phyloP scores from a whole-genome alignment of 2,113 vertebrate genomes.

The Zosterops hypoxanthus region DNA sequence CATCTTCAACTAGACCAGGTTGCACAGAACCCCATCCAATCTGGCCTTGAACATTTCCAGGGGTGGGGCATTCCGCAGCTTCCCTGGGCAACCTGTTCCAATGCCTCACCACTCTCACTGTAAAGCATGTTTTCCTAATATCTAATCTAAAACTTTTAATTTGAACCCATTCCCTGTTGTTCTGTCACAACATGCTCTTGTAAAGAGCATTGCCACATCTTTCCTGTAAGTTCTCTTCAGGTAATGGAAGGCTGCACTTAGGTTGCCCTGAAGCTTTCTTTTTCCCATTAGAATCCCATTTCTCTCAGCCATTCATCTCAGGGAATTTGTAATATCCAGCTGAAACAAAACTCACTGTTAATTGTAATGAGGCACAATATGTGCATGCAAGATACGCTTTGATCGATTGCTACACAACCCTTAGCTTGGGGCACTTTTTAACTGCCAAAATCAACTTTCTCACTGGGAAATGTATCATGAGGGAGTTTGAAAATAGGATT shows the following conservation, averaged over 20 bases:
- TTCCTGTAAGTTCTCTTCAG: not conserved
- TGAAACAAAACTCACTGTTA: not conserved
- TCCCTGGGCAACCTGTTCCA: not conserved
- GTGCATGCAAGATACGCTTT: accelerated
- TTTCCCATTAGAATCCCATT: not conserved
- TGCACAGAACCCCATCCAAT: not conserved
- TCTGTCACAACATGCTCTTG: not conserved
- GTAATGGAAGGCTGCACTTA: not conserved
- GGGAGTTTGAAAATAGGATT: not conserved
- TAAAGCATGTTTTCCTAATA: not conserved
- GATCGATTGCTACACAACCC: not conserved
- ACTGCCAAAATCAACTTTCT: not conserved
- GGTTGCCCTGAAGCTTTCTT: not conserved
- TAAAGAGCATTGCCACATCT: not conserved
- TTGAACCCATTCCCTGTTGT: not conserved
- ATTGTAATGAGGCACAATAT: not conserved
- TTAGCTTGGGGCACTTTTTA: not conserved
- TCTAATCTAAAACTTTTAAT: not conserved
- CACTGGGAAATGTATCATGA: not conserved
- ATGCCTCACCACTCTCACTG: not conserved
- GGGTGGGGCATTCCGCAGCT: not conserved
- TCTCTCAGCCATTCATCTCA: not conserved
- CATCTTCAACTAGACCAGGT: not conserved
- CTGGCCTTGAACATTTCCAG: not conserved
- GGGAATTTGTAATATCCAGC: not conserved